Evolutionary conservation across 2,888 invertebrate species (phyloP).

Genomic region (Melitaea athalia): DNA sequence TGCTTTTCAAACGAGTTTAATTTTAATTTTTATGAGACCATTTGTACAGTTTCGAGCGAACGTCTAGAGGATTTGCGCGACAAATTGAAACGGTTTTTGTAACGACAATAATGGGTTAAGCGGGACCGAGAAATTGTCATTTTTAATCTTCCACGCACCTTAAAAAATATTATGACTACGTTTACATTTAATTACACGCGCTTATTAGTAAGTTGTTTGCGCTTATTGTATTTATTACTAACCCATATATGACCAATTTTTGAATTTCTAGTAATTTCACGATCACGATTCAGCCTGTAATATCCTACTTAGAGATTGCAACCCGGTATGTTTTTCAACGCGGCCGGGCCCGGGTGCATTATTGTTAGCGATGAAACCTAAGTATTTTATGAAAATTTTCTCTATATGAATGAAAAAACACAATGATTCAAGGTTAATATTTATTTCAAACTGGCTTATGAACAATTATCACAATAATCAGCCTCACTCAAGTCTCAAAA

Average conservation of each 20-base stretch:
- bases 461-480: no score
- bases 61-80: conserved; percentile 2
- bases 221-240: neutral
- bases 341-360: no score
- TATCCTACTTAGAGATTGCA: no score
- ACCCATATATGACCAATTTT: neutral
- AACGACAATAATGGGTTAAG: neutral
- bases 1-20: conserved; percentile 42
- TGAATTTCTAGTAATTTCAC: neutral
- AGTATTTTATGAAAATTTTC: no score
- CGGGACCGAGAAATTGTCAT: neutral
- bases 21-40: conserved; percentile 41
- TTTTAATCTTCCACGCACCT: neutral
- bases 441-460: no score
- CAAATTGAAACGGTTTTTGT: conserved; percentile 9
- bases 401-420: no score
- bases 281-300: no score
- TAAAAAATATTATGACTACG: neutral
- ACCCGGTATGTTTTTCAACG: no score
- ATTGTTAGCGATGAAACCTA: no score
- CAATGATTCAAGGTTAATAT: no score
- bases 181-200: neutral
- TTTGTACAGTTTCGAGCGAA: conserved; percentile 25
- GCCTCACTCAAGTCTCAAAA: no score
- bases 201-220: neutral